Base-by-base conservation (phyloP, 2,888 invertebrate genomes). In the Drosophila macrospina region DNA sequence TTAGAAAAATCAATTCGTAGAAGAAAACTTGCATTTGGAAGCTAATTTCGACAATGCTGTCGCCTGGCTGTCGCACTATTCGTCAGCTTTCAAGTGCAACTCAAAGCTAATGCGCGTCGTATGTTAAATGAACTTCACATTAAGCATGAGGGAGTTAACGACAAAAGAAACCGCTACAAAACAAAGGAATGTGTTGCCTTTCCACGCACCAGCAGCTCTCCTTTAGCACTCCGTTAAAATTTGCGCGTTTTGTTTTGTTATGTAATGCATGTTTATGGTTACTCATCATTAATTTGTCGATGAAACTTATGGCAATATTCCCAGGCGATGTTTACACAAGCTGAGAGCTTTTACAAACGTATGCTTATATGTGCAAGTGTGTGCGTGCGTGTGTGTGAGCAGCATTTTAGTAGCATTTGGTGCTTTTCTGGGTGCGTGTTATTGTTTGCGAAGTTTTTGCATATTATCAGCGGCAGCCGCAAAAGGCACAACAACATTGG, bases 381-480 rank as follows among this genome's bases (percentile, higher is more conserved):
- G 8, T 44, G 20, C 52, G 26, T 44, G 57, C 28, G 42, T 20
- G 44, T 39, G 56, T 62, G 65, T 64, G 70, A 54, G 78, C 42
- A 69, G 69, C 64, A 74, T 81, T 78, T 87, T 70, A 71, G 69
- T 74, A 77, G 78, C 67, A 86, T 87, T 87, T 83, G 71, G 68
- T 68, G 74, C 69, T 74, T 78, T 85, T 78, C 37, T 77, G 68
- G 70, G 80, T 86, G 78, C 86, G 74, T 85, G 85, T 88, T 88
- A 81, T 88, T 85, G 85, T 85, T 85, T 86, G 86, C 81, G 84
- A 88, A 85, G 88, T 88, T 85, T 86, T 85, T 85, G 86, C 84
- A 85, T 85, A 86, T 88, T 86, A 85, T 85, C 88, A 87, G 82
- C 82, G 62, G 56, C 67, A 75, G 68, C 50, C 61, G 69, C 56